Evolutionary conservation across 2,888 invertebrate species (phyloP).

Genomic region (Patella pellucida): DNA sequence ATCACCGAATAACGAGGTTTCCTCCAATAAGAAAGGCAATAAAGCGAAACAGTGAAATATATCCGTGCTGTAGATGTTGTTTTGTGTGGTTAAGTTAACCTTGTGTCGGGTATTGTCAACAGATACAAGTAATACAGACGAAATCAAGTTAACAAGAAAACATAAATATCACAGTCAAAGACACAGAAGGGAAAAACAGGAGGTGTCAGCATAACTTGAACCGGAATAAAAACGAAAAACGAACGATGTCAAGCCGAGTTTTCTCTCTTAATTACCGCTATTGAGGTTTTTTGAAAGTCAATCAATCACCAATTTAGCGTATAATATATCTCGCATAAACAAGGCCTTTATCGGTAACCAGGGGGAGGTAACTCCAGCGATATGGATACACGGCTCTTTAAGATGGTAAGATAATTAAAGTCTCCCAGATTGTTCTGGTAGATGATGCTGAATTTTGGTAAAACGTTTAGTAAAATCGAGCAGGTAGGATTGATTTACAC

Average conservation of each 20-base stretch:
- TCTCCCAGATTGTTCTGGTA: background rate
- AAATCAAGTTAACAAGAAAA: background rate
- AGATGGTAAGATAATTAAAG: constrained; percentile 5
- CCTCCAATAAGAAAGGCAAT: background rate
- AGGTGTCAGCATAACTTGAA: constrained; percentile 1
- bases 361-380: constrained; percentile 9
- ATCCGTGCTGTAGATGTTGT: background rate
- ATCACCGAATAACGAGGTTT: too few species aligned
- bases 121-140: background rate
- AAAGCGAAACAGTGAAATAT: constrained; percentile 2
- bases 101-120: background rate
- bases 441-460: background rate
- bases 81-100: background rate
- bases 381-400: constrained; percentile 2
- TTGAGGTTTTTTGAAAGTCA: constrained; percentile 33
- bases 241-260: constrained; percentile 22
- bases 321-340: constrained; percentile 31
- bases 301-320: constrained; percentile 35
- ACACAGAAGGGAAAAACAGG: background rate
- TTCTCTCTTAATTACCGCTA: constrained; percentile 20
- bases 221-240: constrained; percentile 19
- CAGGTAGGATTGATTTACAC: constrained; percentile 4
- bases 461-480: background rate
- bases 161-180: background rate
- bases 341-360: background rate